A percentile compares a stretch with the other conserved stretches of the same genome.
phyloP scores from a whole-genome alignment of 2,113 vertebrate genomes.

The Saccopteryx leptura region DNA sequence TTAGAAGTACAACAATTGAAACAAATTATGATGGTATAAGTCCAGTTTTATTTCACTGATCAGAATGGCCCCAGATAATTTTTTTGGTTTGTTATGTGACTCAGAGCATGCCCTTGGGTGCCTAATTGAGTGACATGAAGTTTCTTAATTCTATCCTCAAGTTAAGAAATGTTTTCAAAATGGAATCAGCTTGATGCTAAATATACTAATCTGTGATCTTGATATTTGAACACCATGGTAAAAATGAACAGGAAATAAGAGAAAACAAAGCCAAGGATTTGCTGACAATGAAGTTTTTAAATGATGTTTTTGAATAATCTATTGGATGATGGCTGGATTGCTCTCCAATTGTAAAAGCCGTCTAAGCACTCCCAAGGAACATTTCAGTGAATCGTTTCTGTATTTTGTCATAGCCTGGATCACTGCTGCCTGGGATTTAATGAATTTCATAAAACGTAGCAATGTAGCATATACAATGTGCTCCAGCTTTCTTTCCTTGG shows the following conservation, averaged over 20 bases:
- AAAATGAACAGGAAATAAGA: constrained; percentile 19
- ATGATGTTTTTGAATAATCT: not conserved
- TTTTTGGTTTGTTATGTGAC: not conserved
- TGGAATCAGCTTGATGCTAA: constrained; percentile 1
- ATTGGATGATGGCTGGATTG: not conserved
- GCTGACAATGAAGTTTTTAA: not conserved
- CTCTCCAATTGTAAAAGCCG: not conserved
- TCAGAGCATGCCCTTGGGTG: not conserved
- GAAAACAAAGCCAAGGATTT: not conserved
- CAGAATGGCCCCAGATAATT: not conserved
- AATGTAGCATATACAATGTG: not conserved
- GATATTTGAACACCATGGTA: not conserved
- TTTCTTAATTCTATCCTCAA: not conserved
- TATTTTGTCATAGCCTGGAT: not conserved
- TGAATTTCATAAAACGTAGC: not conserved
- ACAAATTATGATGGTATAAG: not conserved
- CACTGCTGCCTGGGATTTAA: not conserved
- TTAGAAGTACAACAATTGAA: not conserved
- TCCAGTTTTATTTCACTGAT: constrained; percentile 12
- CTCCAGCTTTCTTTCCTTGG: not conserved
- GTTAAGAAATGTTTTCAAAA: constrained; percentile 25
- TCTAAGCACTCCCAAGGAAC: not conserved
- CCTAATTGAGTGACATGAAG: not conserved
- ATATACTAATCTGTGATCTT: not conserved
- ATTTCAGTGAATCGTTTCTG: not conserved